Evolutionary conservation across 2,888 invertebrate genomes (phyloP).

Genomic region (Cataglyphis albicans): DNA sequence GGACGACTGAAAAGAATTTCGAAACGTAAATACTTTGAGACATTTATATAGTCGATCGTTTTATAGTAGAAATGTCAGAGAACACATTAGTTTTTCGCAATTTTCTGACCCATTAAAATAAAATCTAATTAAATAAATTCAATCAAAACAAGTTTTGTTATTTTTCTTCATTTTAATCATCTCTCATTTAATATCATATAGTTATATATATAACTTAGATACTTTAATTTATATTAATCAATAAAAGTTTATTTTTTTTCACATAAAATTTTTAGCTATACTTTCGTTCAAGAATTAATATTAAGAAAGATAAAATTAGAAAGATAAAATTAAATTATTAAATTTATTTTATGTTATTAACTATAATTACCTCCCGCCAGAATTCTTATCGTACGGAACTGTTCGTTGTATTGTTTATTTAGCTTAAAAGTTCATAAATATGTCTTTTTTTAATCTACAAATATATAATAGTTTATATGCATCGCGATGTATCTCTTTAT

Average conservation of each 20-base stretch:
- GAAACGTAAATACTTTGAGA: neutral
- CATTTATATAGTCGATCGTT: neutral
- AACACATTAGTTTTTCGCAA: too few relatives aligned
- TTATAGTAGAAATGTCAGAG: neutral
- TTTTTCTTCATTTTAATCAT: neutral
- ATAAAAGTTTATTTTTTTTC: neutral
- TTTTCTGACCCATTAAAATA: neutral
- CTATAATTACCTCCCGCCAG: too few relatives aligned
- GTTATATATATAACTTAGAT: too few relatives aligned
- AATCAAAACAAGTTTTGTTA: neutral
- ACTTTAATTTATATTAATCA: too few relatives aligned
- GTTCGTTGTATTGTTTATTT: too few relatives aligned
- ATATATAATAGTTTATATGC: neutral
- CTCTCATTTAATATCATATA: too few relatives aligned
- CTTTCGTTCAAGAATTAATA: neutral
- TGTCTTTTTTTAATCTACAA: neutral
- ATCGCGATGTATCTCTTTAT: neutral
- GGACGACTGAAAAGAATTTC: neutral
- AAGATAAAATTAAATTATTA: neutral
- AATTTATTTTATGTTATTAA: too few relatives aligned
- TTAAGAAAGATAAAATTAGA: neutral
- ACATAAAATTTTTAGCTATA: neutral
- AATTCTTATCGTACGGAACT: too few relatives aligned
- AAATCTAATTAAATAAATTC: too few relatives aligned
- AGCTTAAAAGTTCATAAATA: constrained; percentile 5